Evolutionary conservation across 2,113 vertebrate genomes (phyloP).

Genomic region (Brachyhypopomus occidentalis): DNA sequence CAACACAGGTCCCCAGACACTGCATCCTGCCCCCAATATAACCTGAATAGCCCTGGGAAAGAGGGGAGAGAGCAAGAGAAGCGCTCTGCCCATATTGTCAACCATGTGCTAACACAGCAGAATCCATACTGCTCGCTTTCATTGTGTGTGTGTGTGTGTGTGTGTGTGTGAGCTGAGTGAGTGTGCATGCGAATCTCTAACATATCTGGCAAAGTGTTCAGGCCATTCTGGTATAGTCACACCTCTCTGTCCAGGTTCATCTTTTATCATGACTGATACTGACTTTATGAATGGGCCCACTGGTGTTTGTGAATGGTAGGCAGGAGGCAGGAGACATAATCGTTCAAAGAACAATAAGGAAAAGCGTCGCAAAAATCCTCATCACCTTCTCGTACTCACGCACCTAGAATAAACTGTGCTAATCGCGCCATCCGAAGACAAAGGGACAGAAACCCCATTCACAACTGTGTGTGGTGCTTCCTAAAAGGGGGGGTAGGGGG

Average conservation of each 20-base stretch:
- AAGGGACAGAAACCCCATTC: constrained; percentile 50
- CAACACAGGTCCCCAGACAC: constrained; percentile 74
- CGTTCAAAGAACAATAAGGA: constrained; percentile 43
- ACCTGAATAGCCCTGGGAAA: constrained; percentile 79
- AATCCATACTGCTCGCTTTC: constrained; percentile 50
- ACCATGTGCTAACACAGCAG: constrained; percentile 65
- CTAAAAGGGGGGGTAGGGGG: constrained; percentile 42
- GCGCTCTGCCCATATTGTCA: constrained; percentile 47
- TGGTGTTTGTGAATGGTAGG: constrained; percentile 32
- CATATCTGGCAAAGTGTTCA: not conserved
- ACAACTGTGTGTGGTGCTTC: constrained; percentile 48
- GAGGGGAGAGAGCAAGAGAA: constrained; percentile 36
- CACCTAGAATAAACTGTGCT: constrained; percentile 40
- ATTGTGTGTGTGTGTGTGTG: constrained; percentile 51
- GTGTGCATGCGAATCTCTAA: constrained; percentile 7
- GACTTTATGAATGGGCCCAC: constrained; percentile 31
- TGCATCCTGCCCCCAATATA: constrained; percentile 79
- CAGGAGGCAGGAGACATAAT: constrained; percentile 32
- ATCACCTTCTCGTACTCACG: constrained; percentile 46
- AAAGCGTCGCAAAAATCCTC: constrained; percentile 36
- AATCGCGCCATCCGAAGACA: constrained; percentile 43
- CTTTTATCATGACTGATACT: not conserved
- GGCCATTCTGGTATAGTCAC: not conserved
- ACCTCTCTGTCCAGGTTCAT: not conserved
- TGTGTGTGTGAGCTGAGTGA: constrained; percentile 17